phyloP scores from a whole-genome alignment of 2,888 invertebrate species.

The Hyposoter dolosus region DNA sequence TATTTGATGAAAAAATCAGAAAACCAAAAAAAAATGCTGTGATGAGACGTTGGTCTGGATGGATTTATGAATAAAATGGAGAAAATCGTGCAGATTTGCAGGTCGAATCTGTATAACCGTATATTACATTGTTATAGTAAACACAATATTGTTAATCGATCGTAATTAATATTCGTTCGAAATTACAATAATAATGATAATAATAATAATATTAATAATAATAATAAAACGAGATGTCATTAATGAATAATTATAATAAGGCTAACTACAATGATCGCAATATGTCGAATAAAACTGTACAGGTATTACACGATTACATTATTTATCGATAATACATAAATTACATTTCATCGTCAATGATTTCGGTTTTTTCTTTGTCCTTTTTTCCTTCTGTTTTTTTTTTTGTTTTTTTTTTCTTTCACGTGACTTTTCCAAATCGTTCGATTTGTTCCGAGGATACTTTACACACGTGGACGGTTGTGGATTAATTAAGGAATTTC shows the following conservation, averaged over 20 bases:
- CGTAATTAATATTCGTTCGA: constrained; percentile 65
- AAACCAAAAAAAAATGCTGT: constrained; percentile 37
- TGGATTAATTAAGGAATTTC: not conserved
- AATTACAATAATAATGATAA: constrained; percentile 55
- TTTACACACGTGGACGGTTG: not conserved
- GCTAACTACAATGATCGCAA: constrained; percentile 77
- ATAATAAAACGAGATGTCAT: constrained; percentile 64
- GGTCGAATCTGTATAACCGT: constrained; percentile 78
- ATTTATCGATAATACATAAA: constrained; percentile 65
- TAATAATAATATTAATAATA: constrained; percentile 57
- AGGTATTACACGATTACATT: constrained; percentile 67
- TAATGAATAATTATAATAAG: constrained; percentile 76
- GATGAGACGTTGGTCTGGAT: constrained; percentile 33
- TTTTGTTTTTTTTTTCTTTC: constrained; percentile 42
- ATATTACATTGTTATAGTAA: constrained; percentile 83
- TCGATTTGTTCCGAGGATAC: not conserved
- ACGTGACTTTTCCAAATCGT: not conserved
- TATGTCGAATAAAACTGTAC: constrained; percentile 66
- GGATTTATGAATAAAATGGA: constrained; percentile 26
- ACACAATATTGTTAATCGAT: constrained; percentile 81
- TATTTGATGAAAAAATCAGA: not conserved
- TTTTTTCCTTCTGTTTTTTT: not conserved
- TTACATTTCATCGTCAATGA: constrained; percentile 53
- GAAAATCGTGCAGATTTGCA: constrained; percentile 41
- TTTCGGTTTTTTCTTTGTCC: constrained; percentile 6